These are phyloP conservation scores for Lithophane leautieri DNA, from an alignment of 2,888 invertebrate species.

Conservation along the genomic window DNA sequence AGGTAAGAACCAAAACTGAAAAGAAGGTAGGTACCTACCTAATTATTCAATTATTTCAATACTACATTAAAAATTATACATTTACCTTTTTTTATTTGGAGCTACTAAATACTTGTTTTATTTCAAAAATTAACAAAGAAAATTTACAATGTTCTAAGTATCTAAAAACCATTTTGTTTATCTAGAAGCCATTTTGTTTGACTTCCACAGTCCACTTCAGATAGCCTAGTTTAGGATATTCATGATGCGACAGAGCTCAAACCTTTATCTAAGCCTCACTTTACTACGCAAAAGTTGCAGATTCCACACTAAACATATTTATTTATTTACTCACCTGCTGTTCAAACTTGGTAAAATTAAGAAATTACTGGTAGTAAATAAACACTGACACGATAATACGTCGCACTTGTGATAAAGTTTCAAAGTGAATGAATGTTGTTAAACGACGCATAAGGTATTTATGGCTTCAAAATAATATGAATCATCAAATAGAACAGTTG, in stretches of 20 bases:
- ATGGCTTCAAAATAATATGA: constrained; percentile 75
- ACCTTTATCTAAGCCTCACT: neutral
- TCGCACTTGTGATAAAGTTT: constrained; percentile 58
- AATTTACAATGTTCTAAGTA: neutral
- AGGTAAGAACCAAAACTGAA: too few species aligned
- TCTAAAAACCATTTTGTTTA: constrained; percentile 42
- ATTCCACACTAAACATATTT: neutral
- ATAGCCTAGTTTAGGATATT: neutral
- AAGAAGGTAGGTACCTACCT: too few species aligned
- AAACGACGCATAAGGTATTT: constrained; percentile 66
- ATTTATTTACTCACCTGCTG: constrained; percentile 39
- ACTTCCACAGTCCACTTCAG: constrained; percentile 24
- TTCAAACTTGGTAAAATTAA: constrained; percentile 10
- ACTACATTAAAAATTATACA: neutral
- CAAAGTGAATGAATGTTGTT: constrained; percentile 73
- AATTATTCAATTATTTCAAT: neutral
- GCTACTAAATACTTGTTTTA: neutral
- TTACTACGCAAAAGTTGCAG: constrained; percentile 18
- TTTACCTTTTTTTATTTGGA: neutral
- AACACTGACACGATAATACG: constrained; percentile 53
- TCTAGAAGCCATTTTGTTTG: constrained; percentile 57
- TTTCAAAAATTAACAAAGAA: constrained; percentile 6
- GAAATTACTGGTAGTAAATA: constrained; percentile 26
- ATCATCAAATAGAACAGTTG: constrained; percentile 77
- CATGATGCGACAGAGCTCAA: neutral